Percentiles rank a stretch among this genome's conserved stretches.
Evolutionary conservation across 2,113 vertebrate genomes (phyloP).

Genomic region (Lophotis ruficrista): DNA sequence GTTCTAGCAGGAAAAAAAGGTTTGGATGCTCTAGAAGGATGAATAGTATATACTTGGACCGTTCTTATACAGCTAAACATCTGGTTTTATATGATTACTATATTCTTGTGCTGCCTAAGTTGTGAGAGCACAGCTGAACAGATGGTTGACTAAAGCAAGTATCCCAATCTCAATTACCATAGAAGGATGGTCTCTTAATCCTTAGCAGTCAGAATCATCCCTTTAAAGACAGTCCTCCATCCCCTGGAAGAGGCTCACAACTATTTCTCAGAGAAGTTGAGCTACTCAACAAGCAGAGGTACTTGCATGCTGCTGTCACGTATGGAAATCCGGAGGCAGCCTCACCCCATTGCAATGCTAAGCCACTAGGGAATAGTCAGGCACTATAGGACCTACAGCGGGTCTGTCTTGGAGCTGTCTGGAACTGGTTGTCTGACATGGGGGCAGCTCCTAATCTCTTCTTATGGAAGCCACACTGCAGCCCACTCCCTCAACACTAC

Average conservation of each 20-base stretch:
- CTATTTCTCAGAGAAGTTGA: not conserved
- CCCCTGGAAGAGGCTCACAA: not conserved
- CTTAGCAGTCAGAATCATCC: not conserved
- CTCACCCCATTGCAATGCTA: not conserved
- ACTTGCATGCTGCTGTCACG: accelerated
- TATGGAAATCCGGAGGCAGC: not conserved
- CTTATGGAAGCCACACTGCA: not conserved
- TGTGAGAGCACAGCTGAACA: not conserved
- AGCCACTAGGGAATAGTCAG: not conserved
- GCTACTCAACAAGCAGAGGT: not conserved
- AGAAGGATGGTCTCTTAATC: not conserved
- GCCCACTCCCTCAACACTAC: not conserved
- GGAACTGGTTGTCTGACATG: not conserved
- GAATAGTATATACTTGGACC: not conserved
- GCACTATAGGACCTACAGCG: accelerated
- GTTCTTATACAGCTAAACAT: not conserved
- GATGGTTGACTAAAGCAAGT: not conserved
- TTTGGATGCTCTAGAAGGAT: not conserved
- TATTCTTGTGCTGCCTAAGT: not conserved
- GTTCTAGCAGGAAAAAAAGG: not conserved
- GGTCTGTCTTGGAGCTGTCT: not conserved
- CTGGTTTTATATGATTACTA: not conserved
- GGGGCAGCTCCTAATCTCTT: not conserved
- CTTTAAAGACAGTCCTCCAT: not conserved
- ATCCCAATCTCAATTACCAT: not conserved